A percentile compares a stretch with the other conserved stretches of the same genome.
Conservation (phyloP, 1,140 invertebrate species). For the Mamestra configurata region DNA sequence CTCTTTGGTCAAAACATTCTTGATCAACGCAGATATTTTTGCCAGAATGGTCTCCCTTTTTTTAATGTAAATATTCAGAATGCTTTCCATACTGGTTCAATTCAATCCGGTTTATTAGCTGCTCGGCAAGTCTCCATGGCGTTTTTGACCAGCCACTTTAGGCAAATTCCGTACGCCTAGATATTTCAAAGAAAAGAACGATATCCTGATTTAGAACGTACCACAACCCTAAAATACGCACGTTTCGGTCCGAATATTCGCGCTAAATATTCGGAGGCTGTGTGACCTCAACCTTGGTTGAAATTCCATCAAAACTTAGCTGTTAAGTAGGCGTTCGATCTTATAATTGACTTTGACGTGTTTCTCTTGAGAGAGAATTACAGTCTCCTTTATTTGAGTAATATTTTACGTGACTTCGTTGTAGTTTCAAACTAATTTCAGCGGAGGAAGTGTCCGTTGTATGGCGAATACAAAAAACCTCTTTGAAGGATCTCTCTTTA, state of each 20-base stretch:
- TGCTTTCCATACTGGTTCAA: no score
- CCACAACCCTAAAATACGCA: conserved; percentile 21
- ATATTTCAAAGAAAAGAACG: conserved; percentile 15
- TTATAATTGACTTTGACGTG: conserved; percentile 42
- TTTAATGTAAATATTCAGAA: no score
- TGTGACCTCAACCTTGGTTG: conserved; percentile 38
- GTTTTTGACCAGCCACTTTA: no score
- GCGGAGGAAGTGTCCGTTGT: conserved; percentile 21
- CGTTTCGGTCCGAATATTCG: conserved; percentile 27
- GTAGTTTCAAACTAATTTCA: conserved; percentile 45
- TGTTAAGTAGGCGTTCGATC: conserved; percentile 33
- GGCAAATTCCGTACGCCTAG: conserved; percentile 3
- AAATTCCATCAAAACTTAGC: conserved; percentile 32
- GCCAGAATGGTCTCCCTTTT: no score
- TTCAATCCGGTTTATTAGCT: no score
- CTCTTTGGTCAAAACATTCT: no score
- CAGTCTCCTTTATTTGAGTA: conserved; percentile 35
- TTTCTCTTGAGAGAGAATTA: conserved; percentile 10
- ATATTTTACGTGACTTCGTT: conserved; percentile 43
- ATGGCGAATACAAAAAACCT: conserved; percentile 39
- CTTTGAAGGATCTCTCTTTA: conserved; percentile 34
- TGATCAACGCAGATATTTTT: no score
- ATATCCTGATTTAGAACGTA: neutral
- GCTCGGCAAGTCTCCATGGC: no score
- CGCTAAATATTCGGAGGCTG: conserved; percentile 4